A percentile compares a stretch with the other conserved stretches of the same genome.
phyloP scores from a whole-genome alignment of 2,797 vertebrate species.

The Enteromius fasciolatus region DNA sequence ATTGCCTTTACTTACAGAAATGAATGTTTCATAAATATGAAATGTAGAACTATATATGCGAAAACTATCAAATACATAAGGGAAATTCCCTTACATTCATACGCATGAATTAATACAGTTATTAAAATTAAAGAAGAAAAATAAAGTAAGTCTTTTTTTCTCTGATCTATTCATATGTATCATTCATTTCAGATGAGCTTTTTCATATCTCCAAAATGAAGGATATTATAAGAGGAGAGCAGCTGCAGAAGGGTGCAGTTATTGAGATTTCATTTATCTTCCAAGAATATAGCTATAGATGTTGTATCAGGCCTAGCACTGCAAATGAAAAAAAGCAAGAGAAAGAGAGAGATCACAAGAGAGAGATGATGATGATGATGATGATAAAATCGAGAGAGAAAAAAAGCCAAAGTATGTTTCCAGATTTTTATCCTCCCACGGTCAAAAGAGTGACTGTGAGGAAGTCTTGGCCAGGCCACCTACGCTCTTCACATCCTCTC shows the following conservation, averaged over 20 bases:
- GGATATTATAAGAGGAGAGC: slow-evolving; percentile 36
- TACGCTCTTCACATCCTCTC: slow-evolving; percentile 72
- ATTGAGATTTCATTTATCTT: slow-evolving; percentile 81
- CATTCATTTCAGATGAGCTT: background rate
- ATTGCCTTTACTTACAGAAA: background rate
- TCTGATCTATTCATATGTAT: background rate
- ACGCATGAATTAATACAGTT: background rate
- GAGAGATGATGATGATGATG: slow-evolving; percentile 32
- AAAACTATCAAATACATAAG: background rate
- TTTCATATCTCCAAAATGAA: slow-evolving; percentile 37
- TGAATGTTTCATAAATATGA: background rate
- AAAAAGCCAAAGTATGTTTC: slow-evolving; percentile 74
- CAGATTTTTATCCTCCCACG: slow-evolving; percentile 78
- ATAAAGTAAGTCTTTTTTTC: background rate
- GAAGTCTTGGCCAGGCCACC: slow-evolving; percentile 70
- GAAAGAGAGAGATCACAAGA: slow-evolving; percentile 69
- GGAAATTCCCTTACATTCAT: background rate
- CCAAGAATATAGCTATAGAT: slow-evolving; percentile 79
- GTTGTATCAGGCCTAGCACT: slow-evolving; percentile 75
- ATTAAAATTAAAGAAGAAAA: background rate
- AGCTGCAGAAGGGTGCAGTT: slow-evolving; percentile 75
- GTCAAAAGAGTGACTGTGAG: slow-evolving; percentile 68
- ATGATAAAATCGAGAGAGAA: slow-evolving; percentile 38
- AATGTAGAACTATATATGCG: background rate
- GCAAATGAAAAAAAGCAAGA: slow-evolving; percentile 50